phyloP scores from a whole-genome alignment of 2,888 invertebrate species.

The Eupithecia insigniata region DNA sequence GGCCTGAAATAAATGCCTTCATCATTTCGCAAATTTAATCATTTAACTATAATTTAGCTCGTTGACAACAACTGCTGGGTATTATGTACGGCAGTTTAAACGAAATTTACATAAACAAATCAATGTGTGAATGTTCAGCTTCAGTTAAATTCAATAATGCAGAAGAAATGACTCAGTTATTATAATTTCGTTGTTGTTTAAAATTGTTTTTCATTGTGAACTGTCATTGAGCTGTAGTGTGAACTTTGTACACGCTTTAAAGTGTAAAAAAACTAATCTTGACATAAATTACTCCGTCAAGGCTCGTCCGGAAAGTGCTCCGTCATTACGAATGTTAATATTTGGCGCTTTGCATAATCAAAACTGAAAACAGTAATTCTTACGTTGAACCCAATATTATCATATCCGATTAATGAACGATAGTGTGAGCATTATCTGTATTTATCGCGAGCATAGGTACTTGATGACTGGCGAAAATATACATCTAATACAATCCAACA shows the following conservation, averaged over 20 bases:
- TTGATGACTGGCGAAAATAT: neutral
- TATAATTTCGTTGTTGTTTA: neutral
- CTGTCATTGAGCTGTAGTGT: neutral
- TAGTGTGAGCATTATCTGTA: neutral
- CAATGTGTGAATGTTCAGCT: no score
- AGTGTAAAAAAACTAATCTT: neutral
- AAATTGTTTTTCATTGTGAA: neutral
- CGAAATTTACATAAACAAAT: no score
- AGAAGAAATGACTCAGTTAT: neutral
- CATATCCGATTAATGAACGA: conserved; percentile 5
- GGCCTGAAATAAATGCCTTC: neutral
- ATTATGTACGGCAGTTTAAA: no score
- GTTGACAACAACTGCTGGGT: neutral
- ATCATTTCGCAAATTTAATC: neutral
- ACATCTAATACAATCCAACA: neutral
- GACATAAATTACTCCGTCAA: neutral
- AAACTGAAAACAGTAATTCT: neutral
- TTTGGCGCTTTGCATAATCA: neutral
- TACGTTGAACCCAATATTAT: neutral
- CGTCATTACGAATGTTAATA: neutral
- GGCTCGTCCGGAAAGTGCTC: neutral
- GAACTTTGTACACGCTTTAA: neutral
- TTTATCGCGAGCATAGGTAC: neutral
- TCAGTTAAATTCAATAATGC: neutral
- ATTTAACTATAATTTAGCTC: neutral